Conservation (phyloP, 2,797 vertebrate genomes). For the Heteromormyrus szaboi region DNA sequence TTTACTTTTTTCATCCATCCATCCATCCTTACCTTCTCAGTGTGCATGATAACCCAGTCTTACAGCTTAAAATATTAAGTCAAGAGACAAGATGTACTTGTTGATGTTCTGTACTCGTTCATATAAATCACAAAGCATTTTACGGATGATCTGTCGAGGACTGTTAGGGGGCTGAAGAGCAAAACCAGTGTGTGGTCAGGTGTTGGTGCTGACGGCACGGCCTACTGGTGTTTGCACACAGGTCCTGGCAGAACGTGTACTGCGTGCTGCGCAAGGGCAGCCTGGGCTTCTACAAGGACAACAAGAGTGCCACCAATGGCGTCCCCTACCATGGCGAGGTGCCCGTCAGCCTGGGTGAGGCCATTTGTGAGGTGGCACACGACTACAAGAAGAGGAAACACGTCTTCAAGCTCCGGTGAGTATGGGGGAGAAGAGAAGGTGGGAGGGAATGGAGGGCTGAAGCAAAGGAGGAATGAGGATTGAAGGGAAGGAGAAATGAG, state of each 20-base stretch:
- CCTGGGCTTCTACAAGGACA: constrained; percentile 83
- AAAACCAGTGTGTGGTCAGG: background rate
- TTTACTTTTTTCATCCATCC: background rate
- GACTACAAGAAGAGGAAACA: constrained; percentile 93
- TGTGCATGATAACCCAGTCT: background rate
- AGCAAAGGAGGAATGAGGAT: background rate
- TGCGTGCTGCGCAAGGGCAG: constrained; percentile 78
- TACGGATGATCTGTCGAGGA: background rate
- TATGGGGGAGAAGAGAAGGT: background rate
- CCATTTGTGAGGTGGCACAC: constrained; percentile 75
- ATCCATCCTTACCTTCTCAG: background rate
- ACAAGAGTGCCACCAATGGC: constrained; percentile 59
- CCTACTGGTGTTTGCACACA: constrained; percentile 37
- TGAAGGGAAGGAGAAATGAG: background rate
- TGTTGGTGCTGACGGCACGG: background rate
- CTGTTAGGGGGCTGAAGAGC: background rate
- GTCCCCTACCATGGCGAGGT: constrained; percentile 79
- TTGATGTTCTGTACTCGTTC: background rate
- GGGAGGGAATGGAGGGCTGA: background rate
- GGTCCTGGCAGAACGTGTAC: constrained; percentile 85
- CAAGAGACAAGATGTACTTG: background rate
- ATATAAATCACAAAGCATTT: background rate
- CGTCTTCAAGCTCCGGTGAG: constrained; percentile 84
- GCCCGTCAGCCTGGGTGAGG: constrained; percentile 69
- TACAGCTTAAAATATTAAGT: background rate